Base-by-base conservation (phyloP, 1,140 invertebrate species). In the Patella vulgata region DNA sequence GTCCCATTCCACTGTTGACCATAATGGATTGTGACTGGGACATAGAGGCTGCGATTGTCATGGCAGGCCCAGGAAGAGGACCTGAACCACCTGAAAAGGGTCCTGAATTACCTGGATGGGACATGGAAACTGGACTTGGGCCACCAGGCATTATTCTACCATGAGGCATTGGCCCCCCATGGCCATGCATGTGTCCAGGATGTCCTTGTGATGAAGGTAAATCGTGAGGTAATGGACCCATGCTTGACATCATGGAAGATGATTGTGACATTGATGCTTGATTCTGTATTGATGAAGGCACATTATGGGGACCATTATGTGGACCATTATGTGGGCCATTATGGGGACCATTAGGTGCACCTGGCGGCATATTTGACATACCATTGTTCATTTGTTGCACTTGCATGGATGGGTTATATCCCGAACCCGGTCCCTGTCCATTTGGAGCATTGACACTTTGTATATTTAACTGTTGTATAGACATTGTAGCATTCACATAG, bases 401-500 rank as follows among this genome's bases (percentile, higher is more conserved):
- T 52, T 80, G 75, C 79, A 82, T 77, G 46, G 67, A 63, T 11
- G 78, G 63, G 53, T 56, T 51, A 43, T 68, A 68, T 23, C 59
- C 63, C 33, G 51, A 61, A 14, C 48, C 55, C 74, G 27, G 53
- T 55, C 48, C 55, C 74, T 23, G 53, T 55, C 66, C 60, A 57
- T 74, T 55, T 48, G 66, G 71, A 4, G 68, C 63, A 51, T 80
- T 74, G 58, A 82, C 82, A 73, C 82, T 86, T 73, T 86, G 86
- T 66, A 87, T 86, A 70, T 86, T 87, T 55, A 87, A 75, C 64
- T 87, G 86, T 61, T 86, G 83, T 44, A 87, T 87, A 42, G 86
- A 85, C 82, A 87, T 86, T 36, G 85, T 85, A 19, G 83, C 81
- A 78, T 86, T 86, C 11, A 86, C 85, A 74, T 82, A 87, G 11